Evolutionary conservation across 1,140 invertebrate genomes (phyloP).

Genomic region (Colletes gigas): DNA sequence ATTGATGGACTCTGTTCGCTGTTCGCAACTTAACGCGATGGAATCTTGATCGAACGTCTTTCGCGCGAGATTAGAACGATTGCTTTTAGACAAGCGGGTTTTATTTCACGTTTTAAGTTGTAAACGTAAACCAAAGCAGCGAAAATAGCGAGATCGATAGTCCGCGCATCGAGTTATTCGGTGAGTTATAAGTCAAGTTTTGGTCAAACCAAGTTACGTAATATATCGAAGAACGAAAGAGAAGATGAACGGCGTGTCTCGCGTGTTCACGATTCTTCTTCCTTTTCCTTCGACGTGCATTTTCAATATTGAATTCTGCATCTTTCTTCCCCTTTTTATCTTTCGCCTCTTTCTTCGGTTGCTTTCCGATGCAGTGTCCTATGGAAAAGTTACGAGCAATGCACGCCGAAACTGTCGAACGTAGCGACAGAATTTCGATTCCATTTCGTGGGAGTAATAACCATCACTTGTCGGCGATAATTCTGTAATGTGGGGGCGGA

Average conservation of each 20-base stretch:
- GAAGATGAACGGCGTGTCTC: neutral
- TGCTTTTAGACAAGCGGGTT: no score
- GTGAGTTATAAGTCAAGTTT: neutral
- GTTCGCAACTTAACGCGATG: no score
- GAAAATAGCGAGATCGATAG: neutral
- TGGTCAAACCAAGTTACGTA: constrained; percentile 9
- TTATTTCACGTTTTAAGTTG: no score
- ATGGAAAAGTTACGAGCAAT: neutral
- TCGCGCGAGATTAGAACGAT: no score
- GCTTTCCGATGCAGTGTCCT: neutral
- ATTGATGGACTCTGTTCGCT: no score
- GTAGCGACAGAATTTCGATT: neutral
- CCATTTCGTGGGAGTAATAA: no score
- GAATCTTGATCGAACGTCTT: no score
- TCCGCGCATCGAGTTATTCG: neutral
- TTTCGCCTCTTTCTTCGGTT: neutral
- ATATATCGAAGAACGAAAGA: constrained; percentile 7
- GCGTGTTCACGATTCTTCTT: neutral
- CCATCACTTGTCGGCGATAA: no score
- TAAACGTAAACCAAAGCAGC: neutral
- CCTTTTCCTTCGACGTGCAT: neutral
- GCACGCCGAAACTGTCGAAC: neutral
- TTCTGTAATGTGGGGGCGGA: no score
- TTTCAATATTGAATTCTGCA: constrained; percentile 24
- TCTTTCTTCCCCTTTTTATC: no score